These are phyloP conservation scores for Sarotherodon lohbergeri DNA, from an alignment of 2,113 vertebrate genomes.

Conservation along the genomic window DNA sequence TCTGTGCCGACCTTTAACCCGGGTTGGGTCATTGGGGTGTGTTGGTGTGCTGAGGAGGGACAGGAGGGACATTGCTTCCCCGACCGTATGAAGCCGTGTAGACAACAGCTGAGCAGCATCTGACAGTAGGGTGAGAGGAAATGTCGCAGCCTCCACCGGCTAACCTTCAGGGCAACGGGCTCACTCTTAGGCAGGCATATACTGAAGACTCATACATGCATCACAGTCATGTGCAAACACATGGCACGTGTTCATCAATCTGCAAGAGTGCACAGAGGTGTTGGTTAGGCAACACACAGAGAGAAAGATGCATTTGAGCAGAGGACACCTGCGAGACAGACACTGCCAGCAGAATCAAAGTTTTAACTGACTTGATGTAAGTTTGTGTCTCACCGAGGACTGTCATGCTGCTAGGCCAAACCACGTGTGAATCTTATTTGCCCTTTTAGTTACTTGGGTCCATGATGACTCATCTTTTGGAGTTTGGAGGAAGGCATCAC, in stretches of 20 bases:
- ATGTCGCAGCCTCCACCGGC: conserved; percentile 28
- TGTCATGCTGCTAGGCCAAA: conserved; percentile 23
- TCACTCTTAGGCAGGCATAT: background rate
- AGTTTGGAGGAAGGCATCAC: conserved; percentile 13
- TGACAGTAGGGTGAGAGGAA: conserved; percentile 22
- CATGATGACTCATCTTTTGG: conserved; percentile 43
- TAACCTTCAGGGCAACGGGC: background rate
- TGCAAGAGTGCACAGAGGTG: conserved; percentile 2
- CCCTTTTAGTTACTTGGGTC: conserved; percentile 26
- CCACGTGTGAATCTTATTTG: conserved; percentile 41
- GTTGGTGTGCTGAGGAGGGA: conserved; percentile 35
- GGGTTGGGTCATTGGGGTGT: background rate
- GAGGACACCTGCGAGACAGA: conserved; percentile 41
- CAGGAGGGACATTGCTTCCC: conserved; percentile 49
- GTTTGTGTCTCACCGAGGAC: conserved; percentile 35
- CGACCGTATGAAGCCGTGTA: conserved; percentile 46
- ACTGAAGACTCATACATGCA: conserved; percentile 9
- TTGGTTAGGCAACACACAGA: conserved; percentile 2
- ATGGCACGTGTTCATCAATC: conserved; percentile 3
- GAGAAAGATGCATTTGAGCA: conserved; percentile 31
- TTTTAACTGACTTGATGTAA: conserved; percentile 26
- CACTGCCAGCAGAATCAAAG: conserved; percentile 34
- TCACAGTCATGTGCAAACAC: conserved; percentile 8
- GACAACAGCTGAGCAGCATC: conserved; percentile 37
- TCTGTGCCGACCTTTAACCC: conserved; percentile 33